Conservation (phyloP, 2,113 vertebrate genomes). For the Falco punctatus region DNA sequence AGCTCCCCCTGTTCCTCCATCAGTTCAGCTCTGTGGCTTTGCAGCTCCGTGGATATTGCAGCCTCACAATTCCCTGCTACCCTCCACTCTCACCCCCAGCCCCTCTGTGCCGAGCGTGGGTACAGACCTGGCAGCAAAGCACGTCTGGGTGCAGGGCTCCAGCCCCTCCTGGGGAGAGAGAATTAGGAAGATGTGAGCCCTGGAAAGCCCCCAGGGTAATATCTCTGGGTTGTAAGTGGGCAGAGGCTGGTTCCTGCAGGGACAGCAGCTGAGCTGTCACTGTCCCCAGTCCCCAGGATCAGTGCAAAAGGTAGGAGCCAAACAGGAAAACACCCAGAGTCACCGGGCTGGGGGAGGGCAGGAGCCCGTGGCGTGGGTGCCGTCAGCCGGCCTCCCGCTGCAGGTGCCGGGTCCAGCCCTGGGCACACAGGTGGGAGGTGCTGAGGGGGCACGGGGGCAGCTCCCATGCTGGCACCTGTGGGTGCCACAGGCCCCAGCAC, state of each 20-base stretch:
- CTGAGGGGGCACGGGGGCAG: neutral
- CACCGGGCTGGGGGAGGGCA: slow-evolving; percentile 42
- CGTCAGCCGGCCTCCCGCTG: neutral
- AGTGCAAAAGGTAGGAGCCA: neutral
- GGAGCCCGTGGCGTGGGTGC: slow-evolving; percentile 35
- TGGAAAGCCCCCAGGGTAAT: neutral
- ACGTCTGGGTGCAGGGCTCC: neutral
- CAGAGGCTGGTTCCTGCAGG: neutral
- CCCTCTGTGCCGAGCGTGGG: neutral
- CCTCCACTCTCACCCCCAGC: neutral
- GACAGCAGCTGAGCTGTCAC: neutral
- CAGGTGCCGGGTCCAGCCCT: neutral
- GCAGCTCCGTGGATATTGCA: neutral
- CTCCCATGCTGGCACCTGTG: neutral
- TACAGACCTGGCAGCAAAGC: neutral
- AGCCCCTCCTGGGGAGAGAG: neutral
- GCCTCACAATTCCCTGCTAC: neutral
- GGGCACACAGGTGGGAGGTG: slow-evolving; percentile 6
- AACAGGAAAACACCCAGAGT: slow-evolving; percentile 24
- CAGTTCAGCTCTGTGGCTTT: neutral
- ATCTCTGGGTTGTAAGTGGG: neutral
- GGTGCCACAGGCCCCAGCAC: neutral
- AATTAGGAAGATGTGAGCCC: neutral
- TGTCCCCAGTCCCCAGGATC: neutral
- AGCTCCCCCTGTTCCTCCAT: neutral